Base-by-base conservation (phyloP, 2,888 invertebrate genomes). In the Coleophora flavipennella region DNA sequence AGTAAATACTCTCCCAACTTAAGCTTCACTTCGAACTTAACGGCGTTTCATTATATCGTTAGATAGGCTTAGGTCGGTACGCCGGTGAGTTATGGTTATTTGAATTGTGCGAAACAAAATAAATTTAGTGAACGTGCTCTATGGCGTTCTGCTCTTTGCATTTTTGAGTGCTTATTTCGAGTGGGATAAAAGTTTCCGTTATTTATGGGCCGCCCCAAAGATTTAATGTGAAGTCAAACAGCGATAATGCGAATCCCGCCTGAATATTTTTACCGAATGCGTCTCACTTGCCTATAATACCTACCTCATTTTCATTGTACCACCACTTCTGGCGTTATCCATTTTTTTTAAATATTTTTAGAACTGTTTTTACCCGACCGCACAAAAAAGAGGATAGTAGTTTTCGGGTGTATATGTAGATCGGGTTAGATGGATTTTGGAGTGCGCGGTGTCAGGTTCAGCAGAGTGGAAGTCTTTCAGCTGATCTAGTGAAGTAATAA, bases 151-250 rank as follows among this genome's bases (percentile, higher is more conserved):
- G 81, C 83, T 81, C 80, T 83, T 83, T 84, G 84, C 84, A 84
- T 84, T 84, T 84, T 84, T 84, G 84, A 84, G 84, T 84, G 84
- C 84, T 84, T 84, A 84, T 84, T 84, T 84, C 79, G 72, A 67
- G 73, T 61, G 67, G 83, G 84, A 84, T 81, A 84, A 84, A 83
- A 84, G 76, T 83, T 83, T 76, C 60, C 60, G 81, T 83, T 83
- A 84, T 84, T 84, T 84, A 84, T 83, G 79, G 66, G 55, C 62
- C 62, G 65, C 65, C 60, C 68, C 71, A 75, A 78, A 84, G 83
- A 84, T 84, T 83, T 84, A 83, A 84, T 83, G 83, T 81, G 81
- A 78, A 83, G 73, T 81, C 80, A 78, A 84, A 83, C 69, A 70
- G 81, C 77, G 83, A 84, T 84, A 84, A 84, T 84, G 83, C 62